Percentiles rank a stretch among this genome's conserved stretches.
These are phyloP conservation scores for Zaprionus taronus DNA, from an alignment of 1,140 invertebrate species.

Conservation along the genomic window DNA sequence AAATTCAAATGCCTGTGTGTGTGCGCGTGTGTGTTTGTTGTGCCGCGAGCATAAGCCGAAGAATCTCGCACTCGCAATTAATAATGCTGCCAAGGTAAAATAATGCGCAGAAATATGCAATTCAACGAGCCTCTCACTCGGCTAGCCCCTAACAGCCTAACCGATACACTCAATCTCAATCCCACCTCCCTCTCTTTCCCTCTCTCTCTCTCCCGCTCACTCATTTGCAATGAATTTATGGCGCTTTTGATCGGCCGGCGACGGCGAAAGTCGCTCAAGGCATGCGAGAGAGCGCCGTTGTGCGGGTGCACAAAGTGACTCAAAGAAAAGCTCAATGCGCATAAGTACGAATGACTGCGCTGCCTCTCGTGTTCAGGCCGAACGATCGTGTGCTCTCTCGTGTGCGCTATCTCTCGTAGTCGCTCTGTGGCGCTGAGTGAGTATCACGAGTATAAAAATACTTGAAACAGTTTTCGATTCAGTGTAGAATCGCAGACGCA, in stretches of 20 bases:
- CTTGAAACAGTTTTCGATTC: slow-evolving; percentile 46
- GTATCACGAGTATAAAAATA: slow-evolving; percentile 43
- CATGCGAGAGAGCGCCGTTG: background rate
- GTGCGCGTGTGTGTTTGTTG: slow-evolving; percentile 38
- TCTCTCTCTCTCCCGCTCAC: slow-evolving; percentile 19
- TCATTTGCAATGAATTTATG: slow-evolving; percentile 65
- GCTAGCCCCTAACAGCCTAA: slow-evolving; percentile 4
- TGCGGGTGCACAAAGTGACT: slow-evolving; percentile 5
- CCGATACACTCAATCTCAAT: background rate
- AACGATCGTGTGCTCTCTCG: slow-evolving; percentile 37
- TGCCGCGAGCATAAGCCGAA: slow-evolving; percentile 56
- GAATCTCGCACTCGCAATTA: slow-evolving; percentile 64
- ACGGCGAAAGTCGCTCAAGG: slow-evolving; percentile 24
- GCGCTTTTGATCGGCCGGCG: slow-evolving; percentile 67
- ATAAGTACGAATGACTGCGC: background rate
- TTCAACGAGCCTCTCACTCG: slow-evolving; percentile 28
- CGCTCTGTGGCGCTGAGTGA: slow-evolving; percentile 26
- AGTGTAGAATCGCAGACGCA: slow-evolving; percentile 69
- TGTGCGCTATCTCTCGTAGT: background rate
- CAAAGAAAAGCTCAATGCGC: slow-evolving; percentile 10
- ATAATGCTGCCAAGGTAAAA: slow-evolving; percentile 79
- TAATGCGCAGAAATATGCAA: slow-evolving; percentile 65
- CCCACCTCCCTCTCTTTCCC: background rate
- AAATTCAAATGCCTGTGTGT: slow-evolving; percentile 15
- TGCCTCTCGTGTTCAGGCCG: slow-evolving; percentile 10